Conservation (phyloP, 2,888 invertebrate genomes). For the Notodonta dromedarius region DNA sequence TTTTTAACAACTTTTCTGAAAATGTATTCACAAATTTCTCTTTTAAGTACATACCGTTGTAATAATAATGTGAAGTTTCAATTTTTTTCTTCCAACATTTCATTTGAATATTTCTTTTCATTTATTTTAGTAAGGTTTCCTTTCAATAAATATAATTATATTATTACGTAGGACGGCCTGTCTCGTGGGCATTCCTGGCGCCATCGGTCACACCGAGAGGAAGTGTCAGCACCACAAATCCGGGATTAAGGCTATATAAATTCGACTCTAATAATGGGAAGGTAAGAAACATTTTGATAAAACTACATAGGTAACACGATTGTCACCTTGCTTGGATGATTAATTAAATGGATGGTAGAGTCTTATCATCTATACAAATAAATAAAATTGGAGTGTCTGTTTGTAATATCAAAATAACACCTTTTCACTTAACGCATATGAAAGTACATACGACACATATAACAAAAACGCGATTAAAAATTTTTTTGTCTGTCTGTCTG, state of each 20-base stretch:
- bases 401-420: too few species aligned
- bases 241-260: constrained; percentile 94
- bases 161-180: constrained; percentile 87
- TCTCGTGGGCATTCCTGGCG: constrained; percentile 94
- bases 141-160: too few species aligned
- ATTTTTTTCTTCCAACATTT: not conserved
- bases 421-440: too few species aligned
- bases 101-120: not conserved
- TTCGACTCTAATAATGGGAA: constrained; percentile 95
- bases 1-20: not conserved
- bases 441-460: too few species aligned
- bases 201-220: constrained; percentile 96
- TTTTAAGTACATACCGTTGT: not conserved
- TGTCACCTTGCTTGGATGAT: too few species aligned
- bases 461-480: too few species aligned
- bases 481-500: too few species aligned
- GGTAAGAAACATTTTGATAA: constrained; percentile 68
- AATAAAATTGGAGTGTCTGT: too few species aligned
- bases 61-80: not conserved
- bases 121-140: not conserved
- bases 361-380: too few species aligned
- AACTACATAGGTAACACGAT: too few species aligned
- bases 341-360: too few species aligned
- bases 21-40: not conserved
- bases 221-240: constrained; percentile 93